Percentiles rank a stretch among this genome's conserved stretches.
phyloP scores from a whole-genome alignment of 2,113 vertebrate genomes.

The Charina bottae region DNA sequence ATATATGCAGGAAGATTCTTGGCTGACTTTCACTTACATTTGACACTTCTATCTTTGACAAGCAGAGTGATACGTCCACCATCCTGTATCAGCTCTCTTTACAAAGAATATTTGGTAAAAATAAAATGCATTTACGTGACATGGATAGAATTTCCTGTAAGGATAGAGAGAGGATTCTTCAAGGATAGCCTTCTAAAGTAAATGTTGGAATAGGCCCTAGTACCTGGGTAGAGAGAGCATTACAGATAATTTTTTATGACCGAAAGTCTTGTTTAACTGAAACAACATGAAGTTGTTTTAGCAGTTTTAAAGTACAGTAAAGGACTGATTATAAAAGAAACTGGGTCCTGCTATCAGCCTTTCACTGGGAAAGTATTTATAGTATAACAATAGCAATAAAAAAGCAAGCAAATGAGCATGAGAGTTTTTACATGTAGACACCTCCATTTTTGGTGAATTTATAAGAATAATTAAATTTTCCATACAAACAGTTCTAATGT shows the following conservation, averaged over 20 bases:
- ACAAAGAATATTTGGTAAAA: neutral
- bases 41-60: neutral
- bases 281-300: neutral
- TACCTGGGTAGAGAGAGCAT: conserved; percentile 32
- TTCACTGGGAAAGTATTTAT: neutral
- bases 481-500: neutral
- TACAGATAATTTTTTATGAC: neutral
- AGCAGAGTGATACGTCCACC: neutral
- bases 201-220: conserved; percentile 28
- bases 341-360: neutral
- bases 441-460: neutral
- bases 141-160: neutral
- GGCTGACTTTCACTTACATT: neutral
- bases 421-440: neutral
- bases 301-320: neutral
- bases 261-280: neutral
- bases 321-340: neutral
- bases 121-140: neutral
- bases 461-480: neutral
- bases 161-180: conserved; percentile 1
- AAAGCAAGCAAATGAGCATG: neutral
- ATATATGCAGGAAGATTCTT: neutral
- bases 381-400: neutral
- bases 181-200: conserved; percentile 38
- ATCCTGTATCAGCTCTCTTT: neutral